These are phyloP conservation scores for Mormyrus proboscirostris DNA, from an alignment of 2,797 vertebrate genomes.

Conservation along the genomic window DNA sequence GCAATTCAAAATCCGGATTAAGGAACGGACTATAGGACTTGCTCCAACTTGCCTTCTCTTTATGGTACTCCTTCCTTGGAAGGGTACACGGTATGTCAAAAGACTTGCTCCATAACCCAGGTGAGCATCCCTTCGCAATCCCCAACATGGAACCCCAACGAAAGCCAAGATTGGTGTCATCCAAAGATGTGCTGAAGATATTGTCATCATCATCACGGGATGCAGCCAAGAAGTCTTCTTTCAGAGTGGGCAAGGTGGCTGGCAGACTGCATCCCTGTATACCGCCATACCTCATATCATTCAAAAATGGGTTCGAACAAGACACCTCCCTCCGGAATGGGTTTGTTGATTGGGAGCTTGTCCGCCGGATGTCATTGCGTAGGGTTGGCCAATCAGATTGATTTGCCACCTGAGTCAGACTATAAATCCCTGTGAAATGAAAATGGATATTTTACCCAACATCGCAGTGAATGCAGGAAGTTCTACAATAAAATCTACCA, in stretches of 20 bases:
- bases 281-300: conserved; percentile 58
- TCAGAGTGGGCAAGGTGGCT: conserved; percentile 47
- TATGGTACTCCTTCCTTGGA: conserved; percentile 31
- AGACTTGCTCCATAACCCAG: conserved; percentile 58
- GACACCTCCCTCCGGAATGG: conserved; percentile 69
- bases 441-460: background rate
- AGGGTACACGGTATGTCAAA: conserved; percentile 62
- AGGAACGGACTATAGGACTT: conserved; percentile 34
- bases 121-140: conserved; percentile 39
- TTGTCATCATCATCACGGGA: conserved; percentile 48
- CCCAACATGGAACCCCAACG: conserved; percentile 40
- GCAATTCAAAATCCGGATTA: conserved; percentile 45
- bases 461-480: background rate
- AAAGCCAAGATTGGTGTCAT: conserved; percentile 57
- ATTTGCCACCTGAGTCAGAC: background rate
- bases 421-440: conserved; percentile 12
- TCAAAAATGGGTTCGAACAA: conserved; percentile 67
- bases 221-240: conserved; percentile 58
- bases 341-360: conserved; percentile 50
- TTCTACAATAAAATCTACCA: background rate
- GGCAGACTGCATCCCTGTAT: conserved; percentile 44
- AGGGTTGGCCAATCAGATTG: background rate
- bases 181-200: conserved; percentile 62
- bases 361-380: conserved; percentile 24
- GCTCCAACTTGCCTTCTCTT: conserved; percentile 21